phyloP scores from a whole-genome alignment of 1,140 invertebrate genomes.

The Helicoverpa armigera region DNA sequence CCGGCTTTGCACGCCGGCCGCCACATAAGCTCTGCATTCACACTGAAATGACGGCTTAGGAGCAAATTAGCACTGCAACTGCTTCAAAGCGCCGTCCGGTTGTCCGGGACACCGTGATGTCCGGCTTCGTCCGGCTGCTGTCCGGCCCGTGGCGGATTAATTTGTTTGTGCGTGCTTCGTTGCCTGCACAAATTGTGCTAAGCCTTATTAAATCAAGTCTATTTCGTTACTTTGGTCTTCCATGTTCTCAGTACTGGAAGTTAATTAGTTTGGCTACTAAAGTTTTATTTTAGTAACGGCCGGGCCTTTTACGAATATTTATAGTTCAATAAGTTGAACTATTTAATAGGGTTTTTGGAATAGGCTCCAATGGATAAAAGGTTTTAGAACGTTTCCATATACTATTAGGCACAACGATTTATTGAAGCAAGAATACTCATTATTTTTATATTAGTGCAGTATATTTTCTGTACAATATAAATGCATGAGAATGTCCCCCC shows the following conservation, averaged over 20 bases:
- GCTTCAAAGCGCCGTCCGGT: slow-evolving; percentile 26
- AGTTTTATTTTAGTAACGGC: no score
- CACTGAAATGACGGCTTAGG: slow-evolving; percentile 23
- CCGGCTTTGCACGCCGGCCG: not conserved
- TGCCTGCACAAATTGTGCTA: slow-evolving; percentile 32
- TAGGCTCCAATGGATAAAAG: no score
- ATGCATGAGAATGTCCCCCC: not conserved
- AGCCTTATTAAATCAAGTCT: slow-evolving; percentile 28
- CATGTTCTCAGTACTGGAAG: not conserved
- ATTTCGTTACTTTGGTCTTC: slow-evolving; percentile 4
- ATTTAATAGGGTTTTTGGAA: no score
- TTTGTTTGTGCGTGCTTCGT: slow-evolving; percentile 42
- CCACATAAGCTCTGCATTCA: slow-evolving; percentile 31
- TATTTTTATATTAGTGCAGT: no score
- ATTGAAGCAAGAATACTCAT: no score
- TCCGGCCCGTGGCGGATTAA: slow-evolving; percentile 4
- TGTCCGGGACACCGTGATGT: slow-evolving; percentile 7
- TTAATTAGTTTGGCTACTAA: not conserved
- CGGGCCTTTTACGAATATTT: no score
- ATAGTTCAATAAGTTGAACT: no score
- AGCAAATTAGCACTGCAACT: slow-evolving; percentile 36
- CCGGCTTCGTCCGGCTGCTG: slow-evolving; percentile 15
- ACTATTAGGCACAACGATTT: no score
- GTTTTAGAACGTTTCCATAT: no score
- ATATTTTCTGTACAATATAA: no score